Percentiles rank a stretch among this genome's conserved stretches.
These are phyloP conservation scores for Hipparchia sbordonii DNA, from an alignment of 2,888 invertebrate species.

Conservation along the genomic window DNA sequence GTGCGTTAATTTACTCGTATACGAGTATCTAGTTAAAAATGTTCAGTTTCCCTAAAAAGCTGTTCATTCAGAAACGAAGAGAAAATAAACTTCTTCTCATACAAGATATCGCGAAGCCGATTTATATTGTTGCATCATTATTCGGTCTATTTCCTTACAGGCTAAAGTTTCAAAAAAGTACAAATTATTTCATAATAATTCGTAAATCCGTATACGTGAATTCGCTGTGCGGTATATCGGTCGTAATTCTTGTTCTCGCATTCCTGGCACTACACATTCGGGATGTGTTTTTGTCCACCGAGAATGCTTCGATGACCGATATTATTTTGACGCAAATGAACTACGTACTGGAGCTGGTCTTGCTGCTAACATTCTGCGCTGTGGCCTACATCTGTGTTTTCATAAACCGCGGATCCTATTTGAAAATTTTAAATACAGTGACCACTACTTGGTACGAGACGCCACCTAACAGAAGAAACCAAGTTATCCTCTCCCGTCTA, in stretches of 20 bases:
- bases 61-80: background rate
- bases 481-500: conserved; percentile 47
- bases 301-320: conserved; percentile 51
- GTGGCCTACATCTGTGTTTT: conserved; percentile 56
- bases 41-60: conserved; percentile 18
- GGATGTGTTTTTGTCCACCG: conserved; percentile 48
- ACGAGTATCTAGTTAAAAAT: conserved; percentile 15
- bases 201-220: conserved; percentile 62
- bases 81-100: conserved; percentile 33
- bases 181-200: conserved; percentile 46
- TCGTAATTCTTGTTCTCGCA: conserved; percentile 48
- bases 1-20: background rate
- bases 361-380: conserved; percentile 49
- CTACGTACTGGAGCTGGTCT: conserved; percentile 59
- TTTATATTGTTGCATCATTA: conserved; percentile 43
- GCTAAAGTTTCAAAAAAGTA: conserved; percentile 42
- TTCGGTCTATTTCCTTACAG: conserved; percentile 49
- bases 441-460: conserved; percentile 49
- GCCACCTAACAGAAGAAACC: conserved; percentile 43
- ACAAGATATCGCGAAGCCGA: conserved; percentile 44
- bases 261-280: conserved; percentile 57
- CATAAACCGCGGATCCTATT: conserved; percentile 53
- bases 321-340: conserved; percentile 62
- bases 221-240: conserved; percentile 51
- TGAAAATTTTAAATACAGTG: conserved; percentile 60